A percentile compares a stretch with the other conserved stretches of the same genome.
phyloP scores from a whole-genome alignment of 2,797 vertebrate species.

The Centroberyx gerrardi region DNA sequence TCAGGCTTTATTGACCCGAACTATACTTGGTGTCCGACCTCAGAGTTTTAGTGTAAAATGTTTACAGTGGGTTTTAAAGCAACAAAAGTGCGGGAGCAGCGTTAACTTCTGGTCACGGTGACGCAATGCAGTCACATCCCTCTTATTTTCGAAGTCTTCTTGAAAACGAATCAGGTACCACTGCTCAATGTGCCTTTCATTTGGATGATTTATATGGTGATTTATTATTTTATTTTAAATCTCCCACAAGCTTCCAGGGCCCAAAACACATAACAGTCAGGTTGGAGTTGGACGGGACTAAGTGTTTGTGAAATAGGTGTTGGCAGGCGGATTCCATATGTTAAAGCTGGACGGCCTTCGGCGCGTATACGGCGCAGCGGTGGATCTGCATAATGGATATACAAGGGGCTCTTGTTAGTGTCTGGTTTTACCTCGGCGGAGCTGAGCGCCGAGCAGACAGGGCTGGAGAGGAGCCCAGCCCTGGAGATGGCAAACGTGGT shows the following conservation, averaged over 20 bases:
- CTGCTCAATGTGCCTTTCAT: slow-evolving; percentile 44
- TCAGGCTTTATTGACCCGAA: slow-evolving; percentile 53
- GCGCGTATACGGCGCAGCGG: slow-evolving; percentile 20
- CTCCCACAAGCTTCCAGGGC: slow-evolving; percentile 17
- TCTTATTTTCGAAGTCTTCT: slow-evolving; percentile 24
- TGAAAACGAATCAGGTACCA: slow-evolving; percentile 47
- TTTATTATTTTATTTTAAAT: slow-evolving; percentile 38
- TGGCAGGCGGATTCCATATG: slow-evolving; percentile 74
- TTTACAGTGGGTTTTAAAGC: slow-evolving; percentile 41
- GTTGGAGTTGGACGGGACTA: slow-evolving; percentile 54
- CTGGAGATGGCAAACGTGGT: slow-evolving; percentile 78
- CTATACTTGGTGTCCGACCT: slow-evolving; percentile 32
- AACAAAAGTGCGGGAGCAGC: slow-evolving; percentile 10
- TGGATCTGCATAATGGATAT: slow-evolving; percentile 63
- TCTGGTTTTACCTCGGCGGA: slow-evolving; percentile 61
- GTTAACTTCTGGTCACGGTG: slow-evolving; percentile 35
- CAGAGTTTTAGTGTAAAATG: slow-evolving; percentile 23
- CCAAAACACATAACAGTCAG: slow-evolving; percentile 47
- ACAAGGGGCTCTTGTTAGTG: slow-evolving; percentile 70
- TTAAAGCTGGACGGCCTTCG: slow-evolving; percentile 67
- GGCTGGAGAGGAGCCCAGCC: slow-evolving; percentile 72
- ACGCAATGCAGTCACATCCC: slow-evolving; percentile 24
- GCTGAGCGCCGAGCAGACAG: slow-evolving; percentile 64
- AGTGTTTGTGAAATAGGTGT: slow-evolving; percentile 64
- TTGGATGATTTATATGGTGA: slow-evolving; percentile 44